These are phyloP conservation scores for Drosophila pectinifera DNA, from an alignment of 1,140 invertebrate genomes.

Conservation along the genomic window DNA sequence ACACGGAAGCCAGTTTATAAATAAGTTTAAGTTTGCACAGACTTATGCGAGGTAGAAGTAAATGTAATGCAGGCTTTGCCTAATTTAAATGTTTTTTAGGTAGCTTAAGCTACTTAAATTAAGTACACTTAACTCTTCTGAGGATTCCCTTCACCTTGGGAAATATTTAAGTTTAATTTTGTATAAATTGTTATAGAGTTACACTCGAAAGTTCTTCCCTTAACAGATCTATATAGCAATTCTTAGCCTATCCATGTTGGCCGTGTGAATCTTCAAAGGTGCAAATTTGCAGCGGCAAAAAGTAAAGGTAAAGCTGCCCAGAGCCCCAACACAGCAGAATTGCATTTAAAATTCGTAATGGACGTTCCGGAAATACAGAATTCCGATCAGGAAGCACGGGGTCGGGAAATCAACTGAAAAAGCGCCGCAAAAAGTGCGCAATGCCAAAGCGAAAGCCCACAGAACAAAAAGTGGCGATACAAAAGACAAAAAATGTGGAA, in stretches of 20 bases:
- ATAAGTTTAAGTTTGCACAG: not conserved
- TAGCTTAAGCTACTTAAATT: not conserved
- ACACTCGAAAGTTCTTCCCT: too few relatives aligned
- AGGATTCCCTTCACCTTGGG: not conserved
- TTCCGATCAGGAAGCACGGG: constrained; percentile 77
- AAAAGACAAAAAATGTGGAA: constrained; percentile 1
- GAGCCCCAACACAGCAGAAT: constrained; percentile 41
- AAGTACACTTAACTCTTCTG: not conserved
- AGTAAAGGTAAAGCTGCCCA: constrained; percentile 11
- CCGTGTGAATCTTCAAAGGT: constrained; percentile 24
- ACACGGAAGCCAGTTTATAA: not conserved
- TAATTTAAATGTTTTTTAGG: not conserved
- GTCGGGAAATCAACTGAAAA: constrained; percentile 80
- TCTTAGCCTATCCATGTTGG: too few relatives aligned
- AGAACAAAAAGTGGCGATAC: constrained; percentile 3
- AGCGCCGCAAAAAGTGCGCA: constrained; percentile 64
- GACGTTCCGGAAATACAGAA: constrained; percentile 78
- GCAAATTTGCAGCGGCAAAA: constrained; percentile 6
- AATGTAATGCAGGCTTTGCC: not conserved
- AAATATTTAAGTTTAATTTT: not conserved
- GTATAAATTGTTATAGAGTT: not conserved
- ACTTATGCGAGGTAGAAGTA: too few relatives aligned
- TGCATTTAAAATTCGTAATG: constrained; percentile 79
- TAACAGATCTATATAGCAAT: not conserved
- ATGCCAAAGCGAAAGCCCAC: constrained; percentile 39